phyloP scores from a whole-genome alignment of 2,888 invertebrate species.

The Harpagoxenus sublaevis region DNA sequence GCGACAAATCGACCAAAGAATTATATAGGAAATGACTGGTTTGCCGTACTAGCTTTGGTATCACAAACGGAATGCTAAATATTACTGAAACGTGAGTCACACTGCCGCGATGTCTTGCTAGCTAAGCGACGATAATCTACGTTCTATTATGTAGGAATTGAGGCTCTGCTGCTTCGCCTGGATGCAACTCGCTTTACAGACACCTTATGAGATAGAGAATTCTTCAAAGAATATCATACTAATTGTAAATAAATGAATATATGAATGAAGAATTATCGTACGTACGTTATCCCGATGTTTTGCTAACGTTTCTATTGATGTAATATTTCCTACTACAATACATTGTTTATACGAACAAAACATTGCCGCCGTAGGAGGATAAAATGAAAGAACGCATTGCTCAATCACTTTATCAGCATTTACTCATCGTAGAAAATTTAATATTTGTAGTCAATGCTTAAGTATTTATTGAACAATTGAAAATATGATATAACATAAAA shows the following conservation, averaged over 20 bases:
- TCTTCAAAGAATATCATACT: neutral
- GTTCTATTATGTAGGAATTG: slow-evolving; percentile 59
- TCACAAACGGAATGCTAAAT: slow-evolving; percentile 80
- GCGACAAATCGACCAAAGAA: neutral
- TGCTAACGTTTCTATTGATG: neutral
- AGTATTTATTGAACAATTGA: neutral
- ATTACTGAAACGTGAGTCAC: slow-evolving; percentile 80
- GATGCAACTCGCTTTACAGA: slow-evolving; percentile 15
- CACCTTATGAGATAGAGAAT: slow-evolving; percentile 23
- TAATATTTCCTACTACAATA: neutral
- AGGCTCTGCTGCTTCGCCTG: slow-evolving; percentile 15
- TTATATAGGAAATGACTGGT: slow-evolving; percentile 69
- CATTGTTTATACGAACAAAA: neutral
- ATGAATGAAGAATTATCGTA: slow-evolving; percentile 30
- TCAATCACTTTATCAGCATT: neutral
- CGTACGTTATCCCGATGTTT: neutral
- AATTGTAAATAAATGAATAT: slow-evolving; percentile 41
- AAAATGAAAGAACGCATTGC: neutral
- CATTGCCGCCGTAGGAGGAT: neutral
- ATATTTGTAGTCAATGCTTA: neutral
- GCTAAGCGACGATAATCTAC: slow-evolving; percentile 62
- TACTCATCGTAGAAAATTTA: neutral
- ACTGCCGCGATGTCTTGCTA: slow-evolving; percentile 56
- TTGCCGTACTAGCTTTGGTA: slow-evolving; percentile 65
- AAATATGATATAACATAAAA: neutral